Conservation (phyloP, 2,888 invertebrate genomes). For the Heterodera filipjevi region DNA sequence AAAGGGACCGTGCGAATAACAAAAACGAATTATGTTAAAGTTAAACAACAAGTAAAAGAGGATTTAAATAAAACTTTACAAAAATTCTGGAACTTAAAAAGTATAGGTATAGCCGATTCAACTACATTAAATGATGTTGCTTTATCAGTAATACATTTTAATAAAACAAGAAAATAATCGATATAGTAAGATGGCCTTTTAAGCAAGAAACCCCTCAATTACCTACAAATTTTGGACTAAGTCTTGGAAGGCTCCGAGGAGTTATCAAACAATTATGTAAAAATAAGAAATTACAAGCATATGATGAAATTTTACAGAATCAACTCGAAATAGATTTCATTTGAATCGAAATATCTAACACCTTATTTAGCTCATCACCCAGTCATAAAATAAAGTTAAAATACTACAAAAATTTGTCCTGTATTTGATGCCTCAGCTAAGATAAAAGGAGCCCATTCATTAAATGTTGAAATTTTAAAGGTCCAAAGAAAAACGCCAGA, state of each 20-base stretch:
- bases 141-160: not conserved
- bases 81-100: not conserved
- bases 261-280: not conserved
- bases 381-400: not conserved
- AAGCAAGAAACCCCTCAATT: not conserved
- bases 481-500: not conserved
- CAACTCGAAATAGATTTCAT: not conserved
- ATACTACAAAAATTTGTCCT: not conserved
- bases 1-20: not conserved
- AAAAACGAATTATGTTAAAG: not conserved
- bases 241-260: not conserved
- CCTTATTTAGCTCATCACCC: not conserved
- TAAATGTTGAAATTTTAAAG: not conserved
- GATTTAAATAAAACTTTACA: not conserved
- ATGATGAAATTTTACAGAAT: not conserved
- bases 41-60: not conserved
- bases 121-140: not conserved
- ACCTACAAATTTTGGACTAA: not conserved
- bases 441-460: not conserved
- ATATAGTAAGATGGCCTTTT: not conserved
- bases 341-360: not conserved
- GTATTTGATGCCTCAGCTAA: not conserved
- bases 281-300: not conserved
- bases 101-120: not conserved
- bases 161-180: not conserved